Base-by-base conservation (phyloP, 2,113 vertebrate genomes). In the Poecile atricapillus region DNA sequence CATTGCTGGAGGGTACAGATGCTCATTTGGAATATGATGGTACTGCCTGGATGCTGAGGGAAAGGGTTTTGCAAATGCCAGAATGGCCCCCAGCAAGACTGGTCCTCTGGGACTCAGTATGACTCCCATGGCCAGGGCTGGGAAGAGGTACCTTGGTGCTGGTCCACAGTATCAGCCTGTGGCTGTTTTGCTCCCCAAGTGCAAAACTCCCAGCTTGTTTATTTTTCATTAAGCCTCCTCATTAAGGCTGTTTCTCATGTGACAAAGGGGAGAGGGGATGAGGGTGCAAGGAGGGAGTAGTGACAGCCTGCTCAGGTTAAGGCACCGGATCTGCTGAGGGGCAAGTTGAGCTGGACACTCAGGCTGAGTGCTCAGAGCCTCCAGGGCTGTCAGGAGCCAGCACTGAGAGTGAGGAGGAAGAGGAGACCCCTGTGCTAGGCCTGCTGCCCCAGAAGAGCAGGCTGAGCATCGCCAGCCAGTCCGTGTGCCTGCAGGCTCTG, bases 391-490 rank as follows among this genome's bases (percentile, higher is more conserved):
- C 62, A 39, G 59, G 33, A 79, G 35, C 27, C 0, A 0, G 77
- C 33, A 16, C 46, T 31, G 39, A 52, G 52, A 84, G 43, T 0
- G 0, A 21, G 44, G 7, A 41, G 30, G 83, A 73, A 52, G 15
- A 56, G 31, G 21, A 44, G 10, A 74, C 18, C 24, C 35, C 55
- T 11, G 2, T 56, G 46, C 39, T 53, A 44, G 69, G 5, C 5
- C 67, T 2, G 2, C 37, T 44, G 46, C 25, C 37, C 43, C 18
- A 39, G 31, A 53, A 22, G 28, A 46, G 39, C 0, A 0, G 52
- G 41, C 12, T 30, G 30, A n/a, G 58, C 1, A 6, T 35, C 0
- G 0, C 23, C 0, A 0, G 39, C 56, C 2, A 2, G 43, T 22
- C 65, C 0, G 0, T 35, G 18, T 76, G 70, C 37, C 74, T 75